Base-by-base conservation (phyloP, 2,797 vertebrate genomes). In the Anabacerthia variegaticeps region DNA sequence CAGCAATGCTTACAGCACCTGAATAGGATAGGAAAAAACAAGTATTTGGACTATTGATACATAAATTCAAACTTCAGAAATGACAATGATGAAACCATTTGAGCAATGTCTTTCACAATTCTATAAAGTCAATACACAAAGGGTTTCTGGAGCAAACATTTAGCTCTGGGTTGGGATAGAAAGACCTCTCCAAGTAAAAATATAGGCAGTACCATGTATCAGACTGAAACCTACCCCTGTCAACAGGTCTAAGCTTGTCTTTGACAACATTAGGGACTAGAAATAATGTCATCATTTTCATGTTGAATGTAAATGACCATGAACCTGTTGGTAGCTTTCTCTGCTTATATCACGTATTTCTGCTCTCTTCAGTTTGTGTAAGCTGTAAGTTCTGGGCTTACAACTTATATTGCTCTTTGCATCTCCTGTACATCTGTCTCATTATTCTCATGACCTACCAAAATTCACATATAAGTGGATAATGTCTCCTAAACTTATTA, bases 401-500 rank as follows among this genome's bases (percentile, higher is more conserved):
- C 26, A 85, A 66, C 17, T 81, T 85, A 15, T 15, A 63, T 72
- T 81, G 49, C 41, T 77, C 44, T 93, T 86, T 79, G 75, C 56
- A 51, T 76, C 79, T 88, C 34, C 77, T 72, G 21, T 82, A 51
- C 43, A 74, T 66, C 54, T 88, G 59, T 16, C n/a, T 74, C 43
- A 58, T 92, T 89, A 51, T 89, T 92, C 61, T 73, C 32, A 63
- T 62, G 44, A 95, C 65, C 55, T 78, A 52, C 49, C 73, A 80
- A 82, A 95, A 92, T 93, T 88, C 91, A 88, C 58, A 43, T 62
- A 43, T 84, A 92, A 94, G 41, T 93, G 58, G 41, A 5, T 77
- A 88, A 69, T 93, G 48, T 94, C 79, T 91, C 74, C 91, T 93
- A 88, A 95, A 95, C 11, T 44, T 96, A 76, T 81, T 95, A 93